phyloP scores from a whole-genome alignment of 2,797 vertebrate species.

The Microtus obscurus region DNA sequence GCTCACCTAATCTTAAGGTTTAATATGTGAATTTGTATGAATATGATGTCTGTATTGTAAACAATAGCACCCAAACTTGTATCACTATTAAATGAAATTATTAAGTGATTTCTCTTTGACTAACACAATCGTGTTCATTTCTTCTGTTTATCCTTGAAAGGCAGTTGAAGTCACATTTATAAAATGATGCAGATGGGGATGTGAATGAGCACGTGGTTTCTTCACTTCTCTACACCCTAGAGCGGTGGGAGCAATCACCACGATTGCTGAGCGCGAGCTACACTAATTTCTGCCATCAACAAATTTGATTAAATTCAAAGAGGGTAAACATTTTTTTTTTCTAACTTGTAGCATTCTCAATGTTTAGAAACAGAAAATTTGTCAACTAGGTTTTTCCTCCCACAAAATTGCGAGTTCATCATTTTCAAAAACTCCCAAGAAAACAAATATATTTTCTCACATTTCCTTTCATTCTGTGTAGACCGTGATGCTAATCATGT shows the following conservation, averaged over 20 bases:
- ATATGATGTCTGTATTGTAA: constrained; percentile 10
- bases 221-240: constrained; percentile 54
- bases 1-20: not conserved
- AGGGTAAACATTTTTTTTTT: constrained; percentile 74
- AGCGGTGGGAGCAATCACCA: constrained; percentile 73
- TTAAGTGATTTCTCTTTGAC: constrained; percentile 60
- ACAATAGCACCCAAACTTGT: not conserved
- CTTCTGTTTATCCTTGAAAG: constrained; percentile 62
- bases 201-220: not conserved
- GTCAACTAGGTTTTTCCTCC: constrained; percentile 50
- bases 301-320: constrained; percentile 82
- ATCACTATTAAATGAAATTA: constrained; percentile 15
- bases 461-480: constrained; percentile 30
- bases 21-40: constrained; percentile 1
- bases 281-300: constrained; percentile 82
- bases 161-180: constrained; percentile 62
- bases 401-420: constrained; percentile 12
- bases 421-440: not conserved
- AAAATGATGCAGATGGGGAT: constrained; percentile 68
- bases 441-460: constrained; percentile 10
- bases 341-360: constrained; percentile 67
- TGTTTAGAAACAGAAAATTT: constrained; percentile 79
- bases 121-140: constrained; percentile 57
- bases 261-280: constrained; percentile 73
- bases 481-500: not conserved